Percentiles rank a stretch among this genome's conserved stretches.
These are phyloP conservation scores for Heteromurus nitidus DNA, from an alignment of 2,888 invertebrate genomes.

Conservation along the genomic window DNA sequence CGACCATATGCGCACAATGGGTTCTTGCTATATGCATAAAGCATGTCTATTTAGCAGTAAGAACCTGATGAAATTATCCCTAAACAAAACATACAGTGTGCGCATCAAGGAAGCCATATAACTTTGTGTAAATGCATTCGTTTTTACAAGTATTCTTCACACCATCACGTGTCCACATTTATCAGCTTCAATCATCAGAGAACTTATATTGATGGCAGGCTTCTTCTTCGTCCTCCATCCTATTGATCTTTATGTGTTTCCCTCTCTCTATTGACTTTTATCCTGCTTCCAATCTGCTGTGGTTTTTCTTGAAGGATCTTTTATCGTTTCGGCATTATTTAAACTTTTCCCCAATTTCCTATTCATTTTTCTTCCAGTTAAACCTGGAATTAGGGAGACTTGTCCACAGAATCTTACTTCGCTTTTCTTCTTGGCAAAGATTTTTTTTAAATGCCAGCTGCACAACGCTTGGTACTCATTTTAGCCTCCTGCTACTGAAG, in stretches of 20 bases:
- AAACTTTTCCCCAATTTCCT: slow-evolving; percentile 29
- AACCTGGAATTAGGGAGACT: slow-evolving; percentile 38
- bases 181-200: slow-evolving; percentile 48
- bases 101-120: slow-evolving; percentile 50
- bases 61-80: slow-evolving; percentile 31
- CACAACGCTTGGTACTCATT: background rate
- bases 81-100: slow-evolving; percentile 47
- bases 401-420: background rate
- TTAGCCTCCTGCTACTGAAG: background rate
- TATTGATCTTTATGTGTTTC: too few relatives aligned
- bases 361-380: slow-evolving; percentile 41
- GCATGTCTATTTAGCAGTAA: slow-evolving; percentile 16
- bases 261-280: slow-evolving; percentile 41
- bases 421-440: slow-evolving; percentile 23
- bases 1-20: slow-evolving; percentile 50
- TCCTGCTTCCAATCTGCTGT: slow-evolving; percentile 61
- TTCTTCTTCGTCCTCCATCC: too few relatives aligned
- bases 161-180: slow-evolving; percentile 66
- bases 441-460: slow-evolving; percentile 30
- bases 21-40: background rate
- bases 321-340: slow-evolving; percentile 39
- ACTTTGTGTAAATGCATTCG: background rate
- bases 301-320: slow-evolving; percentile 29
- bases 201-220: background rate
- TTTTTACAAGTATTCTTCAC: slow-evolving; percentile 31